phyloP scores from a whole-genome alignment of 2,113 vertebrate species.

The Deroptyus accipitrinus region DNA sequence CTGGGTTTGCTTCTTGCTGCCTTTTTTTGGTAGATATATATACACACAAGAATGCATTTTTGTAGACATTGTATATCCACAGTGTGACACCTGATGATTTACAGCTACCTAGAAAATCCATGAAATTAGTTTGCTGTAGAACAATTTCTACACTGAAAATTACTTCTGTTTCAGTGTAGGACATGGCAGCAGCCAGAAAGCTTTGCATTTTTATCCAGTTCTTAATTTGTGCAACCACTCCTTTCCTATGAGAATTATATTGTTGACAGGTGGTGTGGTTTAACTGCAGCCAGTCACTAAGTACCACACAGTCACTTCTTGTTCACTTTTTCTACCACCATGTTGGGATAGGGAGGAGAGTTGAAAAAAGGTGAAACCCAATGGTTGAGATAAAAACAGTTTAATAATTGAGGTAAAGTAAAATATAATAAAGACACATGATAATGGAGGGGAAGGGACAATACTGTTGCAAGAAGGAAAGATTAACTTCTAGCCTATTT shows the following conservation, averaged over 20 bases:
- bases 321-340: neutral
- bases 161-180: neutral
- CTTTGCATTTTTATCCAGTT: neutral
- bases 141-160: neutral
- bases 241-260: neutral
- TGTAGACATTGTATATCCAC: neutral
- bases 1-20: neutral
- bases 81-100: neutral
- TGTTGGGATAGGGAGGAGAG: neutral
- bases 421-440: neutral
- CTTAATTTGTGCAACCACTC: neutral
- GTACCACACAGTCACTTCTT: neutral
- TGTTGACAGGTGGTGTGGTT: neutral
- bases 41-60: neutral
- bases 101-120: neutral
- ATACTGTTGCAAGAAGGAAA: neutral
- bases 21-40: neutral
- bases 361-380: neutral
- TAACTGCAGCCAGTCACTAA: neutral
- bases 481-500: neutral
- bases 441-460: neutral
- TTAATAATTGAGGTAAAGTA: neutral
- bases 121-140: neutral
- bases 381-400: neutral
- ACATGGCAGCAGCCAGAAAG: neutral